Base-by-base conservation (phyloP, 2,888 invertebrate genomes). In the Yponomeuta malinellus region DNA sequence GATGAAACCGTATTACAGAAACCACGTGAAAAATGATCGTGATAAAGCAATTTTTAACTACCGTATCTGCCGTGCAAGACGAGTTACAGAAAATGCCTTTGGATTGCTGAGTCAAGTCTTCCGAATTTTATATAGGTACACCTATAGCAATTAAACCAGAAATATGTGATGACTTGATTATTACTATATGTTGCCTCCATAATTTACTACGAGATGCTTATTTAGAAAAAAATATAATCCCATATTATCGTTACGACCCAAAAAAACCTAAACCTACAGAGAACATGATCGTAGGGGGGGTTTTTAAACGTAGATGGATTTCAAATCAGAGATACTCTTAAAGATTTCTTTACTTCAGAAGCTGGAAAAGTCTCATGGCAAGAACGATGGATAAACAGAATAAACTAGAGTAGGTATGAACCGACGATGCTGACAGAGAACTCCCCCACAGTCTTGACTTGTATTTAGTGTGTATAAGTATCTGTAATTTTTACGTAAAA, bases 31-130 rank as follows among this genome's bases (percentile, higher is more conserved):
- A 68, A 66, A 59, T 48, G 70, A 72, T 70, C 68, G 68, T 48
- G 33, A 68, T 48, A 70, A 68, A 48, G 68, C 68, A 4, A 70
- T 72, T 70, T 72, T 70, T 48, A 70, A 72, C 70, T 72, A 68
- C 70, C 70, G 72, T 67, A 68, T 72, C 29, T 71, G 72, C 67
- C 71, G 72, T 15, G 72, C 71, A 43, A 71, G 71, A 70, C 71
- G 72, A 68, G 71, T 72, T 48, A 70, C 70, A 65, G 71, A 72
- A 68, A 70, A 71, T 72, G 63, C 71, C 52, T 72, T 72, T 72
- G 72, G 70, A 68, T 68, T 70, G 48, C 70, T 72, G 70, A 72
- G 72, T 71, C 72, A 71, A 65, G 71, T 72, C 63, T 72, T 71
- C 70, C 68, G 72, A 71, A 71, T 71, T 63, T 72, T 72, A 63